Evolutionary conservation across 2,888 invertebrate species (phyloP), one percentile per base, ranked within the genome.

Genomic region (Thera britannica): DNA sequence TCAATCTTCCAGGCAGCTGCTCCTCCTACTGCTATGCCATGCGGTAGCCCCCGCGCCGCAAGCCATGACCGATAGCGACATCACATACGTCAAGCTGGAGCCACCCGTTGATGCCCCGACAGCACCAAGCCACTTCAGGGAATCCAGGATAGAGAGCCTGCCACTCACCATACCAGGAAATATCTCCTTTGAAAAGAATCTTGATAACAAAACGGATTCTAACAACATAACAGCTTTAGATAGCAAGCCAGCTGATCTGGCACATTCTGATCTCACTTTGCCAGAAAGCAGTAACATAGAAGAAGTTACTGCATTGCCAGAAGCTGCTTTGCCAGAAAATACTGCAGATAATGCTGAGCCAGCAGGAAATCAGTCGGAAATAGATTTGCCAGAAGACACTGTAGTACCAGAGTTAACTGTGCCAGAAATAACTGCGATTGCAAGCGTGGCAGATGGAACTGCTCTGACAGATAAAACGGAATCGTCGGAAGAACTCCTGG

Each of bases 11-110:
- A 92, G 92, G 72, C 62, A 76, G 63, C 48, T 88, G 3, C 62
- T 87, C 23, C 68, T 81, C 9, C 55, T 86, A 46, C 57, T 86
- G 60, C 71, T 90, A 48, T 86, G 77, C 78, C 64, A 75, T 58
- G 66, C 77, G 0, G 83, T 79, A 3, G 69, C 75, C 5, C 65
- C 85, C 2, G 90, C 90, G 3, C 90, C 92, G 0, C 89, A 88
- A 60, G 80, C 82, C 23, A 70, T 72, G 49, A 72, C 72, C 56
- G 82, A 82, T 67, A 86, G 82, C 58, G 84, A 85, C 58, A 87
- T 90, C 66, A 89, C 90, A 0, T 87, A 87, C 71, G 85, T 90
- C 12, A 87, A 87, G 62, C 81, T 83, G 44, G 83, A 85, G 55
- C 85, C 87, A 0, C 64, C 80, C 2, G 64, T 77, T 0, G 76